A percentile compares a stretch with the other conserved stretches of the same genome.
Evolutionary conservation across 2,888 invertebrate genomes (phyloP).

Genomic region (Caenorhabditis sp.): DNA sequence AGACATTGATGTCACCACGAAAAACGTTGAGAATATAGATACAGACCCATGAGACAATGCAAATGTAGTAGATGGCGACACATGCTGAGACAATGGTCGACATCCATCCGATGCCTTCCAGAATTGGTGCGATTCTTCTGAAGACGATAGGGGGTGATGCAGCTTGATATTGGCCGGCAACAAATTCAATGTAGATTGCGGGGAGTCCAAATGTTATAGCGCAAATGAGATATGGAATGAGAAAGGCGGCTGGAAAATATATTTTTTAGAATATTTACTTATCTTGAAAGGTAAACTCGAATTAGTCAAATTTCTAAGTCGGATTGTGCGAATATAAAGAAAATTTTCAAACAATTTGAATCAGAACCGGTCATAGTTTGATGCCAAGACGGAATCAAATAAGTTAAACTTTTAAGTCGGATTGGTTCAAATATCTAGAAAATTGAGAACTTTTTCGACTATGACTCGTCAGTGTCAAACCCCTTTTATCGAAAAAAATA

Average conservation of each 20-base stretch:
- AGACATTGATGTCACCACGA: slow-evolving; percentile 18
- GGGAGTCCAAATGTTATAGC: slow-evolving; percentile 71
- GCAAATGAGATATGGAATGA: slow-evolving; percentile 71
- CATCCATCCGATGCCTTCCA: slow-evolving; percentile 82
- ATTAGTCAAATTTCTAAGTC: too few relatives aligned
- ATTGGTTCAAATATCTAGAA: too few relatives aligned
- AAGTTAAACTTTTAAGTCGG: too few relatives aligned
- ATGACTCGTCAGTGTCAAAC: too few relatives aligned
- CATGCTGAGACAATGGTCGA: slow-evolving; percentile 90
- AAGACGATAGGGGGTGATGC: slow-evolving; percentile 27
- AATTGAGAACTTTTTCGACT: too few relatives aligned
- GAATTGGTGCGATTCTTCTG: slow-evolving; percentile 21
- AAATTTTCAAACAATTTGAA: too few relatives aligned
- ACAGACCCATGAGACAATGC: slow-evolving; percentile 61
- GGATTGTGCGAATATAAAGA: too few relatives aligned
- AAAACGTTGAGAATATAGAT: slow-evolving; percentile 50
- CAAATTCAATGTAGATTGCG: slow-evolving; percentile 70
- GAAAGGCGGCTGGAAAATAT: slow-evolving; percentile 68
- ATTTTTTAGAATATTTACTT: background rate
- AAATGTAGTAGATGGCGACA: slow-evolving; percentile 62
- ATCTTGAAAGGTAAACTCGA: too few relatives aligned
- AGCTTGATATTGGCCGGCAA: slow-evolving; percentile 65
- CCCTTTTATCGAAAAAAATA: too few relatives aligned
- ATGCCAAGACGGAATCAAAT: too few relatives aligned
- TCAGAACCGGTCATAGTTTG: too few relatives aligned